Percentiles rank a stretch among this genome's conserved stretches.
phyloP scores from a whole-genome alignment of 2,888 invertebrate genomes.

The Agrilus cyanescens region DNA sequence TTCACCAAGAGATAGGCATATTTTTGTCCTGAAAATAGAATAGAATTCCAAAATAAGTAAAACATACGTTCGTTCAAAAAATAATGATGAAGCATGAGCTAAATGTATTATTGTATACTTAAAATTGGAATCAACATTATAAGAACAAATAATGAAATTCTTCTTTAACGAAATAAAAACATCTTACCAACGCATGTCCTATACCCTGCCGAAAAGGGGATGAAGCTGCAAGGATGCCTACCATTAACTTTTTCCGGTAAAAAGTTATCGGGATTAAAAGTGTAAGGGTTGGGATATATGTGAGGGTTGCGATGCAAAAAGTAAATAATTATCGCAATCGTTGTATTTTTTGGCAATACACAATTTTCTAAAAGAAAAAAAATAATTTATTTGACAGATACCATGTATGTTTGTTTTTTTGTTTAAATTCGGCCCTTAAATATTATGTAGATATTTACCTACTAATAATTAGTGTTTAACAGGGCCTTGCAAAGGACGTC shows the following conservation, averaged over 20 bases:
- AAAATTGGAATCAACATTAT: too few relatives aligned
- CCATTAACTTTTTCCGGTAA: constrained; percentile 55
- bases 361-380: constrained; percentile 21
- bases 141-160: too few relatives aligned
- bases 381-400: too few relatives aligned
- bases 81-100: not conserved
- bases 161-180: too few relatives aligned
- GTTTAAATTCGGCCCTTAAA: too few relatives aligned
- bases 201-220: constrained; percentile 64
- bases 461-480: too few relatives aligned
- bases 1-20: constrained; percentile 61
- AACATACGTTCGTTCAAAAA: not conserved
- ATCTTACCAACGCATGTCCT: constrained; percentile 56
- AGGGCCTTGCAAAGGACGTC: too few relatives aligned
- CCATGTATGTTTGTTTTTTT: too few relatives aligned
- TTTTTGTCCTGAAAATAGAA: constrained; percentile 29
- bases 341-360: constrained; percentile 12
- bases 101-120: too few relatives aligned
- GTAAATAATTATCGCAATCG: constrained; percentile 15
- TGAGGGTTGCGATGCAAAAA: constrained; percentile 49
- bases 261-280: constrained; percentile 60
- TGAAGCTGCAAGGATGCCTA: constrained; percentile 60
- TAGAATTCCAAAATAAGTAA: not conserved
- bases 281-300: constrained; percentile 51
- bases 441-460: too few relatives aligned